A percentile compares a stretch with the other conserved stretches of the same genome.
phyloP scores from a whole-genome alignment of 2,888 invertebrate species.

The Temnothorax ravouxi region DNA sequence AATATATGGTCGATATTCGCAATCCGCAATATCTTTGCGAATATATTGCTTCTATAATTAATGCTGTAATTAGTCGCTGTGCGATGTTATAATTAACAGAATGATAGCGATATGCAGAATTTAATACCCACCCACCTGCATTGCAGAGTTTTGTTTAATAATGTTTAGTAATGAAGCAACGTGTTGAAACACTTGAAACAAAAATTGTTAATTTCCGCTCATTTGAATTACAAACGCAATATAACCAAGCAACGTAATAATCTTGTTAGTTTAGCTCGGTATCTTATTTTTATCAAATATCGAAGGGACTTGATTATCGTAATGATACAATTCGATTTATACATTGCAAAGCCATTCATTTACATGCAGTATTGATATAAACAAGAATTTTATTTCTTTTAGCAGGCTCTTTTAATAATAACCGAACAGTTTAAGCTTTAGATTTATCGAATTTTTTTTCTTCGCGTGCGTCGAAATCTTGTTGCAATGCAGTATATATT shows the following conservation, averaged over 20 bases:
- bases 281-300: neutral
- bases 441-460: slow-evolving; percentile 2
- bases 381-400: neutral
- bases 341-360: neutral
- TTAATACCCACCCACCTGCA: slow-evolving; percentile 38
- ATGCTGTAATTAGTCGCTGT: slow-evolving; percentile 47
- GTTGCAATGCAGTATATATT: slow-evolving; percentile 27
- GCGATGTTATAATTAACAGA: slow-evolving; percentile 51
- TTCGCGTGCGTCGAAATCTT: neutral
- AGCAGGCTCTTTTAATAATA: neutral
- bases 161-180: slow-evolving; percentile 46
- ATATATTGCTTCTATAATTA: slow-evolving; percentile 53
- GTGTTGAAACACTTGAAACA: slow-evolving; percentile 39
- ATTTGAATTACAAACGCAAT: slow-evolving; percentile 35
- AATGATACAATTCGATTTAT: slow-evolving; percentile 5
- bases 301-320: neutral
- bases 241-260: slow-evolving; percentile 12
- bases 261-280: neutral
- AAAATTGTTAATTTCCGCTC: slow-evolving; percentile 42
- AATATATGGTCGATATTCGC: slow-evolving; percentile 17
- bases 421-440: neutral
- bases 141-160: slow-evolving; percentile 41
- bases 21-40: slow-evolving; percentile 46
- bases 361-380: neutral
- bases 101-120: slow-evolving; percentile 43